Conservation (phyloP, 1,140 invertebrate species). For the Amyelois transitella region DNA sequence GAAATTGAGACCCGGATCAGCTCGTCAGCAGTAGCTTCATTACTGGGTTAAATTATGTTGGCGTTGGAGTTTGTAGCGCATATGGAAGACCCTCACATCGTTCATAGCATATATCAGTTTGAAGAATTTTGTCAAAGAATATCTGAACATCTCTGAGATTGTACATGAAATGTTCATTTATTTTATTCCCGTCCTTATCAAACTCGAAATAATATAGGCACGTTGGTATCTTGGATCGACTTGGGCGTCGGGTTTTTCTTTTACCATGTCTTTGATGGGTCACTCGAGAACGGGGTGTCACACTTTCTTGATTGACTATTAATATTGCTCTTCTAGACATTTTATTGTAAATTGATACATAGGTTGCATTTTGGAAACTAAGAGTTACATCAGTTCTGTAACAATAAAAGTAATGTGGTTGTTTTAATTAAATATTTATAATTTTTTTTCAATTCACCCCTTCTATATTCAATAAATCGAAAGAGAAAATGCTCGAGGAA, state of each 20-base stretch:
- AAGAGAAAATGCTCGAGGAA: too few relatives aligned
- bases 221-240: too few relatives aligned
- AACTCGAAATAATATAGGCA: slow-evolving; percentile 35
- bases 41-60: slow-evolving; percentile 1
- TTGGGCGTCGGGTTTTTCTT: not conserved
- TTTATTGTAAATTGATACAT: too few relatives aligned
- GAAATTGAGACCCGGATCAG: not conserved
- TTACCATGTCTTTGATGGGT: not conserved
- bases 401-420: too few relatives aligned
- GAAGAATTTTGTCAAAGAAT: slow-evolving; percentile 34
- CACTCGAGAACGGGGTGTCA: not conserved
- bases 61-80: not conserved
- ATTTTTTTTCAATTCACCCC: too few relatives aligned
- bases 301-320: too few relatives aligned
- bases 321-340: too few relatives aligned
- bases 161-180: slow-evolving; percentile 34
- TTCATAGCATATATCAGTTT: slow-evolving; percentile 37
- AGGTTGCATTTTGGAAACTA: too few relatives aligned
- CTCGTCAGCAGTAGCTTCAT: not conserved
- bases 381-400: too few relatives aligned
- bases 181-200: slow-evolving; percentile 20
- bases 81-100: slow-evolving; percentile 12
- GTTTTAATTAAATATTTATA: too few relatives aligned
- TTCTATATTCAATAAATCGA: too few relatives aligned
- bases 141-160: slow-evolving; percentile 34